Percentiles rank a stretch among this genome's conserved stretches.
These are phyloP conservation scores for Streptopelia turtur DNA, from an alignment of 2,797 vertebrate species.

Conservation along the genomic window DNA sequence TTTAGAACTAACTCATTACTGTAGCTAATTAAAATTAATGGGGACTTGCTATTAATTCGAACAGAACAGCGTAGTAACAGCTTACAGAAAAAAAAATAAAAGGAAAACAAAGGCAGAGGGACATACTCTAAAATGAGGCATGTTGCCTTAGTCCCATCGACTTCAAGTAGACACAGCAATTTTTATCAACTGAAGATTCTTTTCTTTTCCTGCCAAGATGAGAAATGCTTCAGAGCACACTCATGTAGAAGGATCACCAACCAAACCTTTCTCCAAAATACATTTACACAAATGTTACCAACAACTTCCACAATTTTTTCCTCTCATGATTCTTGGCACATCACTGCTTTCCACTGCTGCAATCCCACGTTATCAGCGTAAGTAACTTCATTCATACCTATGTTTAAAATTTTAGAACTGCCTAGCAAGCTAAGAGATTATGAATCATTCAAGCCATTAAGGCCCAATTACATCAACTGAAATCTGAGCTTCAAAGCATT, in stretches of 20 bases:
- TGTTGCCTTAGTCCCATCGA: neutral
- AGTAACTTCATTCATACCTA: neutral
- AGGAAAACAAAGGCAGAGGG: neutral
- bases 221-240: neutral
- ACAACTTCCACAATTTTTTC: neutral
- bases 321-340: neutral
- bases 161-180: neutral
- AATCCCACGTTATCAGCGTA: neutral
- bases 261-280: neutral
- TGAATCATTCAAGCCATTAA: conserved; percentile 22
- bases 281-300: neutral
- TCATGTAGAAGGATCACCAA: neutral
- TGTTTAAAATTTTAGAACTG: neutral
- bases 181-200: neutral
- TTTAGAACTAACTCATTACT: conserved; percentile 45
- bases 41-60: conserved; percentile 10
- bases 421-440: neutral
- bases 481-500: neutral
- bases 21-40: conserved; percentile 55
- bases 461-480: neutral
- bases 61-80: neutral
- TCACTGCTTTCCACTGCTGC: neutral
- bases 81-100: neutral
- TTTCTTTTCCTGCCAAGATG: neutral
- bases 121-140: neutral